Evolutionary conservation across 2,797 vertebrate genomes (phyloP).

Genomic region (Lagocephalus sceleratus): DNA sequence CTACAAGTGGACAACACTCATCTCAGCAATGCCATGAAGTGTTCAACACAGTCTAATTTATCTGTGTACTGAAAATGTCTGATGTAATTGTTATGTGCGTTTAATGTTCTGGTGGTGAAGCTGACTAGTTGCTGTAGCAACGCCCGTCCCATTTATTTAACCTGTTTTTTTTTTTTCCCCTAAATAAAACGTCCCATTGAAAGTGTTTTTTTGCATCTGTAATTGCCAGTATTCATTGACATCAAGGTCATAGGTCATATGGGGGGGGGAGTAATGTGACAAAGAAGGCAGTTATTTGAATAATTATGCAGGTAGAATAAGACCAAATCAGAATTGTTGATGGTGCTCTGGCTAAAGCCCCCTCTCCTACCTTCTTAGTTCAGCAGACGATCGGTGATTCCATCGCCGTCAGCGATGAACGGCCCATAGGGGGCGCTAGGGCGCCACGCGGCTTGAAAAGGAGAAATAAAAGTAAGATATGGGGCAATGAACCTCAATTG

Average conservation of each 20-base stretch:
- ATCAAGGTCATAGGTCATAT: background rate
- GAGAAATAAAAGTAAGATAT: no score
- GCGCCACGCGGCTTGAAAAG: no score
- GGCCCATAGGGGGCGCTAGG: no score
- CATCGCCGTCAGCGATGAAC: no score
- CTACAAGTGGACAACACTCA: constrained; percentile 28
- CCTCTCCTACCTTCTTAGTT: no score
- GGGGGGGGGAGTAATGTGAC: no score
- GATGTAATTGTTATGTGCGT: constrained; percentile 34
- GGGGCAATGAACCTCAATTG: no score
- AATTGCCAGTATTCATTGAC: background rate
- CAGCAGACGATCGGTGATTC: no score
- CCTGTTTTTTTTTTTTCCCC: constrained; percentile 39
- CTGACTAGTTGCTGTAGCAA: constrained; percentile 4
- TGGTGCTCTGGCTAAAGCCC: no score
- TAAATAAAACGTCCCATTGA: constrained; percentile 66
- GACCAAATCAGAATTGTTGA: no score
- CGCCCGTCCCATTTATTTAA: constrained; percentile 54
- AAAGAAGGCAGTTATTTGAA: no score
- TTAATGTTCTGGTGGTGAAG: constrained; percentile 27
- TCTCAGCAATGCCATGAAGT: constrained; percentile 27
- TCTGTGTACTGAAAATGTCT: constrained; percentile 66
- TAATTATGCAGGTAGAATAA: no score
- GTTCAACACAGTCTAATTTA: constrained; percentile 42
- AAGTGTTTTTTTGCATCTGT: background rate